Conservation (phyloP, 2,113 vertebrate genomes). For the Mionectes macconnelli region DNA sequence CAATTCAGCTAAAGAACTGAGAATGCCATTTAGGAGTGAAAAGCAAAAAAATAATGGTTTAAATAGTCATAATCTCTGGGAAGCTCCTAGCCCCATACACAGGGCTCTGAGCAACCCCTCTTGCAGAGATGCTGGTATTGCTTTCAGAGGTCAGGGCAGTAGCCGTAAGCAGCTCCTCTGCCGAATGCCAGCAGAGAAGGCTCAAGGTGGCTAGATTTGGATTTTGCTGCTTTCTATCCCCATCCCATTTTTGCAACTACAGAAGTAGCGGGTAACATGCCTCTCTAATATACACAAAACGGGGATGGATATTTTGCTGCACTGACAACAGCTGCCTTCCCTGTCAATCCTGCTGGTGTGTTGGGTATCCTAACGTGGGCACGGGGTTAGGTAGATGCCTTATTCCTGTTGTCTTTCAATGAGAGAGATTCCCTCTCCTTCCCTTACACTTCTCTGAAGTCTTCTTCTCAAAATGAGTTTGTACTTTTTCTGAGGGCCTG, state of each 20-base stretch:
- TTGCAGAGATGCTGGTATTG: background rate
- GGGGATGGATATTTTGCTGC: background rate
- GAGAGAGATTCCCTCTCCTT: background rate
- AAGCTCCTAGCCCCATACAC: background rate
- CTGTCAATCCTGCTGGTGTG: background rate
- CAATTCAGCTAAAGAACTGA: background rate
- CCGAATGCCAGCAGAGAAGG: background rate
- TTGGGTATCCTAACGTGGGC: background rate
- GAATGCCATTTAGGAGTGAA: background rate
- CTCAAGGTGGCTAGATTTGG: background rate
- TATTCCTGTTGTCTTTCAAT: background rate
- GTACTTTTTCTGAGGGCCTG: background rate
- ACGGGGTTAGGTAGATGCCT: background rate
- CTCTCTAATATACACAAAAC: background rate
- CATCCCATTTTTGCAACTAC: background rate
- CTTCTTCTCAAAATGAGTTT: background rate
- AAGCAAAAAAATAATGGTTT: background rate
- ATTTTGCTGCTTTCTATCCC: background rate
- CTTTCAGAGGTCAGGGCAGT: background rate
- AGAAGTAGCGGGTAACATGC: background rate
- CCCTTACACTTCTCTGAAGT: background rate
- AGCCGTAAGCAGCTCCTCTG: background rate
- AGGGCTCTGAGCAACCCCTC: background rate
- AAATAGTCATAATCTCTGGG: background rate
- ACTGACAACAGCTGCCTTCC: background rate